A percentile compares a stretch with the other conserved stretches of the same genome.
These are phyloP conservation scores for Tholera decimalis DNA, from an alignment of 2,888 invertebrate genomes.

Conservation along the genomic window DNA sequence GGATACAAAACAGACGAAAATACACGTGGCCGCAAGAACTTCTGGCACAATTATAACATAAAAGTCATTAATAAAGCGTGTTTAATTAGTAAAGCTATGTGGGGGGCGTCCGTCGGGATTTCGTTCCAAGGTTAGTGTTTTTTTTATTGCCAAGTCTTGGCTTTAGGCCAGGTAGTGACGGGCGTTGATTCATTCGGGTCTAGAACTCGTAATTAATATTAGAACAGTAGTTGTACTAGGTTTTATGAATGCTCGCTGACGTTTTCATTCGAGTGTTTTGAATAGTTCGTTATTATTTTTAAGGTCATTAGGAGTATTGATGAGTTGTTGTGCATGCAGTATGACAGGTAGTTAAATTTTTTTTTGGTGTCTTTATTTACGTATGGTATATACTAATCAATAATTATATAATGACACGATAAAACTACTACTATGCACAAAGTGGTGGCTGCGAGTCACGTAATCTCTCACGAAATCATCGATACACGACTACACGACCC, in stretches of 20 bases:
- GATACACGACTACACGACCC: too few species aligned
- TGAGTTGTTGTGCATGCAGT: too few species aligned
- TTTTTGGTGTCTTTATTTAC: too few species aligned
- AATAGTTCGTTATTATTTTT: constrained; percentile 11
- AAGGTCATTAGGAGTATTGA: not conserved
- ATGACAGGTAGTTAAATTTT: too few species aligned
- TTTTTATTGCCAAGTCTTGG: constrained; percentile 74
- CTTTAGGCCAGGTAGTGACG: constrained; percentile 76
- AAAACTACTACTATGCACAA: too few species aligned
- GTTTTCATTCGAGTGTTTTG: constrained; percentile 38
- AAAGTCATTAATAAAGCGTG: constrained; percentile 59
- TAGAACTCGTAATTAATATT: constrained; percentile 55
- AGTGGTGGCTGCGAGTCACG: too few species aligned
- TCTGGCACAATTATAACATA: constrained; percentile 57
- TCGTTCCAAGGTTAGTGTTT: constrained; percentile 72
- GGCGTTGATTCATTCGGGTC: constrained; percentile 79
- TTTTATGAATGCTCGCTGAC: constrained; percentile 36
- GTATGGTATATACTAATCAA: too few species aligned
- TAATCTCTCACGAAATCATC: too few species aligned
- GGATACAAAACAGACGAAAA: constrained; percentile 40
- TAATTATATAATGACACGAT: too few species aligned
- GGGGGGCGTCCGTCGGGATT: constrained; percentile 64
- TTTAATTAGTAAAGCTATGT: constrained; percentile 63
- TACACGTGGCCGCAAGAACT: constrained; percentile 38
- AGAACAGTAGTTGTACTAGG: constrained; percentile 28